These are phyloP conservation scores for Sturmia bella DNA, from an alignment of 2,888 invertebrate species.

Conservation along the genomic window DNA sequence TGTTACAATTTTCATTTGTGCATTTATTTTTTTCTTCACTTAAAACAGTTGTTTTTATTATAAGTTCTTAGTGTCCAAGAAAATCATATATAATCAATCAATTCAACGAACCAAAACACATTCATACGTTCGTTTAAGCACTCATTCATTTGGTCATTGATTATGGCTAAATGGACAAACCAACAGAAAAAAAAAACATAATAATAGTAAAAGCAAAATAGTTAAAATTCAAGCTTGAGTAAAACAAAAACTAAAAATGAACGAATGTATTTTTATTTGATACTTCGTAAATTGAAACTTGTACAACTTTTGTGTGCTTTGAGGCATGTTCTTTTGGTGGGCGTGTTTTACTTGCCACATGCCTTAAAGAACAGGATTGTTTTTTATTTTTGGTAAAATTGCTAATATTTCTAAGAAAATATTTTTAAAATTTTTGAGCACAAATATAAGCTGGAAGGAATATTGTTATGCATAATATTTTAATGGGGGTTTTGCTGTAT, in stretches of 20 bases:
- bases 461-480: slow-evolving; percentile 46
- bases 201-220: not conserved
- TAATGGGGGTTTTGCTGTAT: slow-evolving; percentile 49
- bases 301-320: too few species aligned
- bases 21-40: slow-evolving; percentile 1
- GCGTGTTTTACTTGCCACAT: slow-evolving; percentile 50
- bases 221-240: not conserved
- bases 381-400: slow-evolving; percentile 19
- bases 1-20: slow-evolving; percentile 52
- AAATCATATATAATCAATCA: slow-evolving; percentile 65
- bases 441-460: slow-evolving; percentile 20
- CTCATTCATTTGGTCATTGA: slow-evolving; percentile 49
- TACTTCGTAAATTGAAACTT: slow-evolving; percentile 27
- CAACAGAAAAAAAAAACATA: too few species aligned
- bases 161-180: slow-evolving; percentile 37
- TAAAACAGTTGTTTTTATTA: not conserved
- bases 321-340: slow-evolving; percentile 44
- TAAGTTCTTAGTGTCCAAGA: slow-evolving; percentile 39
- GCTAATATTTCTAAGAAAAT: slow-evolving; percentile 40
- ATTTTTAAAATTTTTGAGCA: not conserved
- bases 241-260: slow-evolving; percentile 18
- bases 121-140: slow-evolving; percentile 15
- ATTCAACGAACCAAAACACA: slow-evolving; percentile 47
- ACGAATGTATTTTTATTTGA: too few species aligned
- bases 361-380: slow-evolving; percentile 40